Evolutionary conservation across 2,888 invertebrate species (phyloP).

Genomic region (Ferrisia virgata): DNA sequence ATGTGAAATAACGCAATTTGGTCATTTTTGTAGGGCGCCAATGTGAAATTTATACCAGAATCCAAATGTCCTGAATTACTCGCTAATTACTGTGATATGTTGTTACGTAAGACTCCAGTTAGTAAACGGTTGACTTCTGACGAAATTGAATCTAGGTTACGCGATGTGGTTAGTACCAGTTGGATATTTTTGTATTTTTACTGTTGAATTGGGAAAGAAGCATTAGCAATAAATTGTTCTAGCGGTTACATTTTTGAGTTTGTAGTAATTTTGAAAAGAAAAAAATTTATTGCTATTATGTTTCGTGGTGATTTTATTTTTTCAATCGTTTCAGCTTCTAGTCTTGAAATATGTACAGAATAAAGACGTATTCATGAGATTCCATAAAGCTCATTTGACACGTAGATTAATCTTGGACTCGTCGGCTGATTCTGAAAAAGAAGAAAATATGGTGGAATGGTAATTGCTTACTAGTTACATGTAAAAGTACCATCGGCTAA

Average conservation of each 20-base stretch:
- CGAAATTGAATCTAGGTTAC: conserved; percentile 90
- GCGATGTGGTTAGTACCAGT: conserved; percentile 74
- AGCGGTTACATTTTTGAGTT: background rate
- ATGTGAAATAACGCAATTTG: conserved; percentile 53
- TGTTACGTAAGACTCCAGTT: conserved; percentile 90
- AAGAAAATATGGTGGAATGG: conserved; percentile 99
- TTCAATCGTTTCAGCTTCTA: conserved; percentile 64
- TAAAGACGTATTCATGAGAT: conserved; percentile 99
- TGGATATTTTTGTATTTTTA: no score
- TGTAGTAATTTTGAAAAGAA: no score
- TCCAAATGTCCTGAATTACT: conserved; percentile 98
- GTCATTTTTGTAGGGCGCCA: conserved; percentile 50
- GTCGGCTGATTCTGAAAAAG: conserved; percentile 97
- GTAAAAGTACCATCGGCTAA: background rate
- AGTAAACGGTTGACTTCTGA: conserved; percentile 95
- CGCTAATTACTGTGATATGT: conserved; percentile 99
- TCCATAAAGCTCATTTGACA: conserved; percentile 97
- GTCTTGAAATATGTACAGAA: conserved; percentile 98
- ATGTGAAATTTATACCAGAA: conserved; percentile 66
- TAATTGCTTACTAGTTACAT: conserved; percentile 50
- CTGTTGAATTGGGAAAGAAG: no score
- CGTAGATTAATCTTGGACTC: conserved; percentile 93
- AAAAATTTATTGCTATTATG: no score
- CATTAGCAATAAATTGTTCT: background rate
- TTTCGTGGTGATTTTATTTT: conserved; percentile 10